Percentiles rank a stretch among this genome's conserved stretches.
These are phyloP conservation scores for Napeogenes sylphis DNA, from an alignment of 2,888 invertebrate species.

Conservation along the genomic window DNA sequence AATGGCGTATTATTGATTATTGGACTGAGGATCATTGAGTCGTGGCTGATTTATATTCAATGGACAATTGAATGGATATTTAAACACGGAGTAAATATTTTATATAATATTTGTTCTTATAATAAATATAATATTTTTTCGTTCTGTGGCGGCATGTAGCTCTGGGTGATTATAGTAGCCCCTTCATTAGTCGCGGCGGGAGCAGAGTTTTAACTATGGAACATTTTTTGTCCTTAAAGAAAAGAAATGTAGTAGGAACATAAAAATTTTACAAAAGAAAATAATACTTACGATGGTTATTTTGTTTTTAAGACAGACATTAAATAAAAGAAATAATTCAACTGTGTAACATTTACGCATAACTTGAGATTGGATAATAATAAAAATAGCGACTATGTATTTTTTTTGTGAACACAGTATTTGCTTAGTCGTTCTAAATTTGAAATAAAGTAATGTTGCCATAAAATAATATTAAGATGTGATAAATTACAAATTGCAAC, in stretches of 20 bases:
- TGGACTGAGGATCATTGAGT: no score
- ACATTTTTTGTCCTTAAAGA: slow-evolving; percentile 59
- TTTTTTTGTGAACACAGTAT: neutral
- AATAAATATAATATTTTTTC: neutral
- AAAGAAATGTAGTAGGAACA: slow-evolving; percentile 37
- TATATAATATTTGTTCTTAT: neutral
- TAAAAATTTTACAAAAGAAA: slow-evolving; percentile 16
- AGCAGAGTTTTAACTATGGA: slow-evolving; percentile 56
- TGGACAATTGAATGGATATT: no score
- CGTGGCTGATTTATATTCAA: no score
- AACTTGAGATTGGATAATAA: no score
- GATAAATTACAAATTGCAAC: neutral
- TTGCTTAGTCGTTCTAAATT: neutral
- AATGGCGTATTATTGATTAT: no score
- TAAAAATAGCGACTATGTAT: no score
- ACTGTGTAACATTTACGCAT: no score
- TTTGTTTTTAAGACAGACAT: neutral
- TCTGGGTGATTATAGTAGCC: slow-evolving; percentile 45
- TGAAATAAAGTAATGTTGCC: no score
- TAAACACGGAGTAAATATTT: no score
- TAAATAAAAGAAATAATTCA: neutral
- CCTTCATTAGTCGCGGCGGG: slow-evolving; percentile 62
- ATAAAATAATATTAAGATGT: neutral
- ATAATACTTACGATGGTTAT: neutral
- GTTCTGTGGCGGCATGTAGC: slow-evolving; percentile 28